Conservation (phyloP, 2,113 vertebrate species). For the Erythrocercus mccallii region DNA sequence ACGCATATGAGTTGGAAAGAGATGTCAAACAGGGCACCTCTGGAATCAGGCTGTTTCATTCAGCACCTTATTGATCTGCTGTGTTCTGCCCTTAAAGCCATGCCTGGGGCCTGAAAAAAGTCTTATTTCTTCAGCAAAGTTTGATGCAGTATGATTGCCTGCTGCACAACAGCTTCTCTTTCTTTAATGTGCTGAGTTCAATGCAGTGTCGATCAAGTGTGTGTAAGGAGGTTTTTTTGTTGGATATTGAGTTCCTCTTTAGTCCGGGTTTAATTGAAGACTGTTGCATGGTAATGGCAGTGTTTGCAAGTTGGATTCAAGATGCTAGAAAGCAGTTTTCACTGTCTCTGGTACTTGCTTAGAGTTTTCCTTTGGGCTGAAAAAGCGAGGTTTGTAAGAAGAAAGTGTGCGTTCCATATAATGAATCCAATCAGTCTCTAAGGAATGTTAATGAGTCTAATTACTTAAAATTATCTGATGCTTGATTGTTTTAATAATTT, state of each 20-base stretch:
- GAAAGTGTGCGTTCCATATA: not conserved
- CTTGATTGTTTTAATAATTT: conserved; percentile 69
- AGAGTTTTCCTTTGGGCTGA: conserved; percentile 14
- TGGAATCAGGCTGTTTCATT: not conserved
- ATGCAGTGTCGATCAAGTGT: not conserved
- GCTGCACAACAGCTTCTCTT: not conserved
- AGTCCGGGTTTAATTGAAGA: not conserved
- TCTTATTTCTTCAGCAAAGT: not conserved
- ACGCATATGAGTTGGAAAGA: not conserved
- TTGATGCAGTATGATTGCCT: not conserved
- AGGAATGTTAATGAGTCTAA: conserved; percentile 66
- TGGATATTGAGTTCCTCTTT: not conserved
- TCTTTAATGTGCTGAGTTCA: not conserved
- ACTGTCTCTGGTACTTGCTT: not conserved
- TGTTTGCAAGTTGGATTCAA: not conserved
- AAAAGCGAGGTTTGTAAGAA: not conserved
- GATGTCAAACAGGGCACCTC: not conserved
- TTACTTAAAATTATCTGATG: conserved; percentile 62
- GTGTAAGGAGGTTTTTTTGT: not conserved
- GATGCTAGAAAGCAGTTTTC: not conserved
- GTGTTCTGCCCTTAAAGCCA: not conserved
- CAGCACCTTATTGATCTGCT: not conserved
- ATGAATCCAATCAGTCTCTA: conserved; percentile 52
- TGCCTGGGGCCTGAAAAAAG: not conserved
- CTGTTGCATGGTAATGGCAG: not conserved